These are phyloP conservation scores for Hyalella azteca DNA, from an alignment of 2,888 invertebrate species.

Conservation along the genomic window DNA sequence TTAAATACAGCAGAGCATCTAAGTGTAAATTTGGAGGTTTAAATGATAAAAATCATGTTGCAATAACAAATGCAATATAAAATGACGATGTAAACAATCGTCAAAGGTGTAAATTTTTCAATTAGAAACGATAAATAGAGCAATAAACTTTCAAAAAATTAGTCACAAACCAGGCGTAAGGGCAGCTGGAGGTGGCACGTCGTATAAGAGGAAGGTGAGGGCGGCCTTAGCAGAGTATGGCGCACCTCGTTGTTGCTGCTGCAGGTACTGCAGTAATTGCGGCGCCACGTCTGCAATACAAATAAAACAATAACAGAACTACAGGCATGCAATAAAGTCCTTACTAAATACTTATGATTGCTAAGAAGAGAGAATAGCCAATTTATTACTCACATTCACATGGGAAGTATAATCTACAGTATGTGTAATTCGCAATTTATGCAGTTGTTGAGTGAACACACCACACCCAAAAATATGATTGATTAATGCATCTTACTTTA, in stretches of 20 bases:
- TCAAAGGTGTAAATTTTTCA: no score
- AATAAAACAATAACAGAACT: neutral
- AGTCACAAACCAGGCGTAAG: neutral
- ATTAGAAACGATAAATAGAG: no score
- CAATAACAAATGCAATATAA: no score
- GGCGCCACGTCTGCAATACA: neutral
- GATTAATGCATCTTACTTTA: neutral
- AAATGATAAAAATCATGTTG: no score
- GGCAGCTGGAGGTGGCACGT: slow-evolving; percentile 38
- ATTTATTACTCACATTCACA: neutral
- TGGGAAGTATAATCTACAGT: neutral
- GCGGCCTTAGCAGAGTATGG: slow-evolving; percentile 51
- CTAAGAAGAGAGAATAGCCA: neutral
- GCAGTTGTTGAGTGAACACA: no score
- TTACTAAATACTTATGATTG: neutral
- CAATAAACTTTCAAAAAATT: no score
- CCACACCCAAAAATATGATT: no score
- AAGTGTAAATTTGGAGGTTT: no score
- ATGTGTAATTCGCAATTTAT: neutral
- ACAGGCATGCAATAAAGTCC: neutral
- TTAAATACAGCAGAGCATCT: no score
- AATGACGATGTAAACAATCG: no score
- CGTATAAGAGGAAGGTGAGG: slow-evolving; percentile 47
- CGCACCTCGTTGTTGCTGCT: neutral
- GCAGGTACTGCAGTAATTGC: slow-evolving; percentile 15